A percentile compares a stretch with the other conserved stretches of the same genome.
phyloP scores from a whole-genome alignment of 2,113 vertebrate species.

The Tenebrosternarchus preto region DNA sequence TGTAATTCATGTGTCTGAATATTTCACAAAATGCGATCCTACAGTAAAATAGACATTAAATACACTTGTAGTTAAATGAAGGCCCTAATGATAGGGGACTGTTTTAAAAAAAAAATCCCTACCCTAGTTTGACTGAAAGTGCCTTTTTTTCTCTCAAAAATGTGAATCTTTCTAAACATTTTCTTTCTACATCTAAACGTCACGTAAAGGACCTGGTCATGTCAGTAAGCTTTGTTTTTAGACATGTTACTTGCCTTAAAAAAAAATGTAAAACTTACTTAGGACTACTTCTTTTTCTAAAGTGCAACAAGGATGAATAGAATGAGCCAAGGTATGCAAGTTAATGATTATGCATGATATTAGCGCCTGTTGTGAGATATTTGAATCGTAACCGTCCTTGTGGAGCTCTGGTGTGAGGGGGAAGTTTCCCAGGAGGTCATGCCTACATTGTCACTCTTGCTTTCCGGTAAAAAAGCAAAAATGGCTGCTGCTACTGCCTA shows the following conservation, averaged over 20 bases:
- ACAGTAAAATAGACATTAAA: background rate
- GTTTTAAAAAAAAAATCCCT: background rate
- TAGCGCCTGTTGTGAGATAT: slow-evolving; percentile 90
- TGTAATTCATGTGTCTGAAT: background rate
- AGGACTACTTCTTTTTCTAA: slow-evolving; percentile 98
- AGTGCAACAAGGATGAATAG: slow-evolving; percentile 99
- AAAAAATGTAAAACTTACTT: slow-evolving; percentile 62
- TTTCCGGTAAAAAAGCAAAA: slow-evolving; percentile 76
- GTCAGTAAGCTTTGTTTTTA: slow-evolving; percentile 70
- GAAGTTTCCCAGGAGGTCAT: slow-evolving; percentile 70
- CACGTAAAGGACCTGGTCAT: slow-evolving; percentile 54
- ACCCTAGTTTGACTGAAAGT: background rate
- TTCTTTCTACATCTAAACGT: no score
- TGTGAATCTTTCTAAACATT: no score
- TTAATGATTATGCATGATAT: slow-evolving; percentile 99
- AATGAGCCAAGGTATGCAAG: slow-evolving; percentile 99
- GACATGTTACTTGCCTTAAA: slow-evolving; percentile 62
- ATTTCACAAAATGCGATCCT: background rate
- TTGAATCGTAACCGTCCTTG: slow-evolving; percentile 91
- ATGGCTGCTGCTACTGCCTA: slow-evolving; percentile 70
- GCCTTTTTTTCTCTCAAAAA: background rate
- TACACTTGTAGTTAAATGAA: slow-evolving; percentile 2
- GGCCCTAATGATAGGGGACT: background rate
- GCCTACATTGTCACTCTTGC: slow-evolving; percentile 78
- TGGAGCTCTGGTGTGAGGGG: slow-evolving; percentile 92